Conservation (phyloP, 2,113 vertebrate genomes). For the Mobula hypostoma region DNA sequence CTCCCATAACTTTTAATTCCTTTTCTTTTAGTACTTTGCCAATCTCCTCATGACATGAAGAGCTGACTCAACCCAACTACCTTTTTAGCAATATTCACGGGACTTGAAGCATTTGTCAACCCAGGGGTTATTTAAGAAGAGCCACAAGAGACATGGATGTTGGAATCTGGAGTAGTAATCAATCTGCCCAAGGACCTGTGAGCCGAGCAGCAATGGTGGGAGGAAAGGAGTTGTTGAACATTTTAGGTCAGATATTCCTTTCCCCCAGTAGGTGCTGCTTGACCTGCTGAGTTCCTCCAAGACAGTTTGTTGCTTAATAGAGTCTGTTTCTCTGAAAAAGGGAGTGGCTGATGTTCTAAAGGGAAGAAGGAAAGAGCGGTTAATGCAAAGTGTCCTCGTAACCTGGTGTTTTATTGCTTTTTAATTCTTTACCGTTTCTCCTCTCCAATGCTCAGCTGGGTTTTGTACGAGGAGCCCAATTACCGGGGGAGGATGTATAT, state of each 20-base stretch:
- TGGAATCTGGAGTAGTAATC: too few species aligned
- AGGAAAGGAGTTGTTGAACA: too few species aligned
- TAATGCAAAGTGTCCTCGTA: not conserved
- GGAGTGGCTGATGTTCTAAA: not conserved
- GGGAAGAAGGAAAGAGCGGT: not conserved
- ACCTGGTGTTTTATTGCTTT: not conserved
- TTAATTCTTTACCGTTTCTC: not conserved
- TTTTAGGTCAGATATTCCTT: too few species aligned
- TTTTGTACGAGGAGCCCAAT: constrained; percentile 88
- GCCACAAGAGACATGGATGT: too few species aligned
- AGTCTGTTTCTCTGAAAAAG: not conserved
- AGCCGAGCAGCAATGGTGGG: too few species aligned
- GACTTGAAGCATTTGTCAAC: not conserved
- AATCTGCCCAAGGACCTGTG: too few species aligned
- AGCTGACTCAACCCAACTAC: too few species aligned
- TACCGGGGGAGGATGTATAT: constrained; percentile 84
- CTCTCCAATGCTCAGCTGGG: constrained; percentile 63
- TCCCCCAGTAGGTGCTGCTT: too few species aligned
- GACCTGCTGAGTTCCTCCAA: too few species aligned
- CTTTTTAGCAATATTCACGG: not conserved
- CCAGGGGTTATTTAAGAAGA: not conserved
- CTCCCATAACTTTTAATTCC: too few species aligned
- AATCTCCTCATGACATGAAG: too few species aligned
- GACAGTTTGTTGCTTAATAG: not conserved
- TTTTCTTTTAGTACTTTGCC: too few species aligned